Percentiles rank a stretch among this genome's conserved stretches.
These are phyloP conservation scores for Orbicella faveolata DNA, from an alignment of 64 coral and sea anemone genomes.

Conservation along the genomic window DNA sequence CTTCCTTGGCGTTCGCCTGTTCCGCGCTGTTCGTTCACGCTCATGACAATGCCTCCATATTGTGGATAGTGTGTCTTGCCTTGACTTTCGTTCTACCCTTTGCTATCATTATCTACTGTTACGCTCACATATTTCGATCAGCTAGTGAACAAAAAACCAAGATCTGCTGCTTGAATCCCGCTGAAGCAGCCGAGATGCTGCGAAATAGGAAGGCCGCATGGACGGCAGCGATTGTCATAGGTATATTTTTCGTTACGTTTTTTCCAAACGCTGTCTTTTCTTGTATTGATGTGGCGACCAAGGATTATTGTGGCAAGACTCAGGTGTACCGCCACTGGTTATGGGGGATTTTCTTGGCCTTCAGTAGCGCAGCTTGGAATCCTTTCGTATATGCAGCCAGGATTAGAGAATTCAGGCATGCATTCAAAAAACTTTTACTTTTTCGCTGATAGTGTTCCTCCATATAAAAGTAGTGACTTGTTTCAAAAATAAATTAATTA, in stretches of 20 bases:
- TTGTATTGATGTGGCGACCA: conserved; percentile 26
- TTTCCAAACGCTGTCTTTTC: conserved; percentile 62
- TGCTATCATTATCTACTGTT: conserved; percentile 46
- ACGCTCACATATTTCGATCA: conserved; percentile 51
- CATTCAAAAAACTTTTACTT: conserved; percentile 11
- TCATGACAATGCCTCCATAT: background rate
- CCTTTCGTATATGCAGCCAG: conserved; percentile 63
- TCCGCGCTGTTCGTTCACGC: conserved; percentile 2
- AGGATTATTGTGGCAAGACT: conserved; percentile 22
- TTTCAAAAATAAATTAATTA: too few relatives aligned
- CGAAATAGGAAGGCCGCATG: conserved; percentile 53
- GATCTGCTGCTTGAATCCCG: background rate
- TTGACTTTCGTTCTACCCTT: conserved; percentile 45
- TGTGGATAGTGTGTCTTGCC: conserved; percentile 40
- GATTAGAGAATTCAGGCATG: conserved; percentile 48
- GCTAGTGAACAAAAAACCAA: conserved; percentile 14
- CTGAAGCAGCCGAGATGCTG: conserved; percentile 2
- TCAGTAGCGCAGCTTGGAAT: conserved; percentile 50
- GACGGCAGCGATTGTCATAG: conserved; percentile 49
- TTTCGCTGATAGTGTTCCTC: background rate
- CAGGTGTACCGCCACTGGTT: conserved; percentile 59
- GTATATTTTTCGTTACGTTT: conserved; percentile 48
- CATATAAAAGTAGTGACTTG: too few relatives aligned
- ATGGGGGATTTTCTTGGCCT: conserved; percentile 66
- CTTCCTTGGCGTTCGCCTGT: background rate